Evolutionary conservation across 2,888 invertebrate species (phyloP), one percentile per base, ranked within the genome.

Genomic region (Anoplius nigerrimus): DNA sequence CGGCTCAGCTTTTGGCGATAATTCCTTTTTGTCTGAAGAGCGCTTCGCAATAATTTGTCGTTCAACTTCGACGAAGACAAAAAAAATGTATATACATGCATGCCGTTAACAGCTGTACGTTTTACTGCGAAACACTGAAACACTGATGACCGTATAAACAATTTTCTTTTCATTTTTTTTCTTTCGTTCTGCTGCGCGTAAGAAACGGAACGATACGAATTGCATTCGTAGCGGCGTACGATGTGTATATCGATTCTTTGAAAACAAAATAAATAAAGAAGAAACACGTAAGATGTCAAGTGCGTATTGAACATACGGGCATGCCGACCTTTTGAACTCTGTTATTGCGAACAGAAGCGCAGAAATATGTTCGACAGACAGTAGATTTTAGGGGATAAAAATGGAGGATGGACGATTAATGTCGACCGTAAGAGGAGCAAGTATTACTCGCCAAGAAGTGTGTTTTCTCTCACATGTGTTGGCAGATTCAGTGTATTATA

Each of bases 361-460:
- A 34, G 34, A 34, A 34, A 34, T 34, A 74, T 67, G 65, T 71
- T 76, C 67, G 72, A 66, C 75, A 76, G 69, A 60, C 63, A n/a
- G 68, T 79, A 79, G 79, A 34, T 34, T 63, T 68, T 79, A 78
- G 76, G 68, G 54, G 56, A 34, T 72, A 72, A 71, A 58, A 69
- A 69, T 62, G 66, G 56, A 13, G 24, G 6, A 34, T 11, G 2
- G 34, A 34, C 34, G 34, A 34, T 34, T 6, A 65, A 43, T 62
- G 69, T 71, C 54, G 72, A 69, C 48, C 71, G 57, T 69, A 80
- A 73, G 74, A 74, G 79, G 78, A 75, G 72, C 72, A 84, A 84
- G 84, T 86, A 86, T 86, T 86, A 85, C 75, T 84, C 82, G 82
- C 78, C 79, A 80, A 84, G 75, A 81, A 83, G 74, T 82, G 82